These are phyloP conservation scores for Eciton burchellii DNA, from an alignment of 1,140 invertebrate species.

Conservation along the genomic window DNA sequence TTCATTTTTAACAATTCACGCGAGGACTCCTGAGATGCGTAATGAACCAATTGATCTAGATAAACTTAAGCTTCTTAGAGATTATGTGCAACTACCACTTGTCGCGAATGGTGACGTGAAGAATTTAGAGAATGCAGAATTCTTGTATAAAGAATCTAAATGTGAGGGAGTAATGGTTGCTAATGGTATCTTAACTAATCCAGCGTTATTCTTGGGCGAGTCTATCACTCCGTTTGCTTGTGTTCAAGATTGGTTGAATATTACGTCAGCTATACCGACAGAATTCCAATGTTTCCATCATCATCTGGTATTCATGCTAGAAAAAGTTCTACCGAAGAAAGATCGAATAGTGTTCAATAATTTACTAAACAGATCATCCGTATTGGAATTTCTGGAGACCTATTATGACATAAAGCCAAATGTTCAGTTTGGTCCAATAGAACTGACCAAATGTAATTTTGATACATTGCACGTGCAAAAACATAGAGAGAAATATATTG, in stretches of 20 bases:
- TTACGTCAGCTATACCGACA: conserved; percentile 85
- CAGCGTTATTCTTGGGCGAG: conserved; percentile 93
- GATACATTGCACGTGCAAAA: neutral
- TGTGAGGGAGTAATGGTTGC: conserved; percentile 96
- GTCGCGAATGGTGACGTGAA: conserved; percentile 97
- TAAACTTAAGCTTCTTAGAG: conserved; percentile 90
- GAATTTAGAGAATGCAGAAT: conserved; percentile 89
- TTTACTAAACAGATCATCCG: conserved; percentile 89
- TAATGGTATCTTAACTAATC: conserved; percentile 95
- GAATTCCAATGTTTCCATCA: conserved; percentile 95
- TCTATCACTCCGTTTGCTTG: conserved; percentile 90
- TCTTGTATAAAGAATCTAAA: conserved; percentile 88
- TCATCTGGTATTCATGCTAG: conserved; percentile 97
- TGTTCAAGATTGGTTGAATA: conserved; percentile 94
- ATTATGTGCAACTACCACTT: conserved; percentile 91
- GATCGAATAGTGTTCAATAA: conserved; percentile 92
- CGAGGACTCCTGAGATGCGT: conserved; percentile 93
- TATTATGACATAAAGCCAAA: conserved; percentile 84
- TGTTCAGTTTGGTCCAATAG: conserved; percentile 47
- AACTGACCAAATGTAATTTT: conserved; percentile 79
- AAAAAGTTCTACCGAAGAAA: conserved; percentile 90
- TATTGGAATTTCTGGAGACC: conserved; percentile 89
- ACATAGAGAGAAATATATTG: conserved; percentile 41
- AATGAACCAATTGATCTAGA: conserved; percentile 92
- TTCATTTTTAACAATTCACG: conserved; percentile 96